These are phyloP conservation scores for Tanytarsus gracilentus DNA, from an alignment of 2,888 invertebrate genomes.

Conservation along the genomic window DNA sequence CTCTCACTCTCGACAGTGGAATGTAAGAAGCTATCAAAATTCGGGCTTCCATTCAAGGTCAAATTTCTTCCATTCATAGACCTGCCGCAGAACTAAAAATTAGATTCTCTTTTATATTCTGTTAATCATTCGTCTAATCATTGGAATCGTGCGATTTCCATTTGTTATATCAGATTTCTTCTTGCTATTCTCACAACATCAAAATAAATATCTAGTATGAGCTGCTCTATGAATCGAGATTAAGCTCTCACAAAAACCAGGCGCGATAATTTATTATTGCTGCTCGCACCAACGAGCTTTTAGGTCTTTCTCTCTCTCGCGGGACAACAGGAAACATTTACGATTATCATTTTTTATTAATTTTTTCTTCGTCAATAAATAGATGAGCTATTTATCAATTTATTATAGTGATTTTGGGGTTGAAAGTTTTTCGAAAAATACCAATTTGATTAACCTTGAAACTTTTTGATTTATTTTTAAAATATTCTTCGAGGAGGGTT, in stretches of 20 bases:
- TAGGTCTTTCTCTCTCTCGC: too few species aligned
- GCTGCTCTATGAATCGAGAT: too few species aligned
- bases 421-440: too few species aligned
- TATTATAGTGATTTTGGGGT: not conserved
- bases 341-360: conserved; percentile 14
- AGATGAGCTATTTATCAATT: not conserved
- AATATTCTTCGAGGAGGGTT: too few species aligned
- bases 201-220: not conserved
- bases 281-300: not conserved
- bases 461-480: too few species aligned
- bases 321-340: conserved; percentile 25
- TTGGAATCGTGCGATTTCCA: too few species aligned
- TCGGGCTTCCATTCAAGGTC: conserved; percentile 6
- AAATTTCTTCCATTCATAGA: not conserved
- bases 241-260: not conserved
- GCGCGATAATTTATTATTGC: conserved; percentile 20
- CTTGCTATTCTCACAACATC: too few species aligned
- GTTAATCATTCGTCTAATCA: too few species aligned
- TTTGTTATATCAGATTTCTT: too few species aligned
- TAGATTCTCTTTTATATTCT: not conserved
- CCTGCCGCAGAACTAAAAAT: not conserved
- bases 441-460: too few species aligned
- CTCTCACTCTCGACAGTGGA: not conserved
- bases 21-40: conserved; percentile 7
- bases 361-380: not conserved